Conservation (phyloP, 2,888 invertebrate species). For the Chrysopilus asiliformis region DNA sequence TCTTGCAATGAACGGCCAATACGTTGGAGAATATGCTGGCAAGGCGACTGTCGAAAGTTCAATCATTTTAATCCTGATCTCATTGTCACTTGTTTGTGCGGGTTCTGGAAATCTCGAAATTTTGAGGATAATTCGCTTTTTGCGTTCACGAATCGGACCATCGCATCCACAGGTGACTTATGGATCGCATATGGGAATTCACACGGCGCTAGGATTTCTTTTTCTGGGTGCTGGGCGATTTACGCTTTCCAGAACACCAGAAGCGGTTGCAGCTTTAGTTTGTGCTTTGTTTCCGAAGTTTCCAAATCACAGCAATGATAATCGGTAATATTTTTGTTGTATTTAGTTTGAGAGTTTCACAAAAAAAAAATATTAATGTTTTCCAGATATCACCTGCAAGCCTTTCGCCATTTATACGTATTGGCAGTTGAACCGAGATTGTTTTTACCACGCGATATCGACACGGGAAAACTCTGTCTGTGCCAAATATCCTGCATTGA, state of each 20-base stretch:
- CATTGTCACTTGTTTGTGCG: conserved; percentile 66
- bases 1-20: conserved; percentile 42
- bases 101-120: conserved; percentile 82
- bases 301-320: conserved; percentile 91
- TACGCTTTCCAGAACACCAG: conserved; percentile 66
- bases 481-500: conserved; percentile 53
- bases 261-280: conserved; percentile 77
- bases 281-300: conserved; percentile 95
- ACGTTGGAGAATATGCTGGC: conserved; percentile 77
- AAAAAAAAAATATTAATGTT: conserved; percentile 1
- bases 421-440: conserved; percentile 84
- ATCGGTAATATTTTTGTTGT: conserved; percentile 46
- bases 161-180: conserved; percentile 64
- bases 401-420: conserved; percentile 90
- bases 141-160: conserved; percentile 68
- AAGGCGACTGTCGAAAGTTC: conserved; percentile 82
- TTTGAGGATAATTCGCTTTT: conserved; percentile 69
- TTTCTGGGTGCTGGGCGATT: conserved; percentile 90
- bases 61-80: conserved; percentile 66
- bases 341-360: background rate
- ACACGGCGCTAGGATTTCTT: conserved; percentile 84
- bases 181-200: conserved; percentile 88
- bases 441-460: conserved; percentile 74
- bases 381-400: conserved; percentile 86
- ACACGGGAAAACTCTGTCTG: conserved; percentile 66